Base-by-base conservation (phyloP, 2,888 invertebrate genomes). In the Stenichneumon culpator region DNA sequence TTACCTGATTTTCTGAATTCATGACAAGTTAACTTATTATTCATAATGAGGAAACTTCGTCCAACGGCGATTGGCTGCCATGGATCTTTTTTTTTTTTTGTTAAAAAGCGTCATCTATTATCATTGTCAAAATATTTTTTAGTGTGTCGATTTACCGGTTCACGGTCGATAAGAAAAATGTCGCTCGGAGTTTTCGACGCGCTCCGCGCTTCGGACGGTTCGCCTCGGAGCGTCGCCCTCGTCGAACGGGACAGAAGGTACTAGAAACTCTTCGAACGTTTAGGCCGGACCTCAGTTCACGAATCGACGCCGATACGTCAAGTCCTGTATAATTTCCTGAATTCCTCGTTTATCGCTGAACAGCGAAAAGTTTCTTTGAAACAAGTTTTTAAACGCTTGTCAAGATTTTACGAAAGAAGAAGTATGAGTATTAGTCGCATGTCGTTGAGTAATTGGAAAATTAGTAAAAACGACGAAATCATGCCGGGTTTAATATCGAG, bases 401-500 rank as follows among this genome's bases (percentile, higher is more conserved):
- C 93, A 92, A 93, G 89, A 93, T 94, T 94, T 93, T 93, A 93
- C 93, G 93, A 93, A 93, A 88, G 88, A 94, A 93, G 90, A 94
- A 94, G 93, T 89, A 94, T 93, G 94, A 94, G 89, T 93, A 92
- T 93, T 93, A 92, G 92, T 87, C 91, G 89, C 89, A 87, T 91
- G 89, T 90, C 92, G 89, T 92, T 93, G 90, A 93, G 92, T 93
- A 92, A 93, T 90, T 93, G 92, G 89, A 92, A 92, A 89, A 92
- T 91, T 90, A 94, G 92, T 93, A 93, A 94, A 92, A 93, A 93
- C 88, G 92, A 90, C 89, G 90, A 91, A 82, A 95, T 94, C 92
- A 96, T 96, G 96, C 96, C 96, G 89, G 95, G 96, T 93, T 95
- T 96, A 95, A 94, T 96, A 94, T 95, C 95, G 94, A 95, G 95